Conservation (phyloP, 1,140 invertebrate species). For the Scylla paramamosain region DNA sequence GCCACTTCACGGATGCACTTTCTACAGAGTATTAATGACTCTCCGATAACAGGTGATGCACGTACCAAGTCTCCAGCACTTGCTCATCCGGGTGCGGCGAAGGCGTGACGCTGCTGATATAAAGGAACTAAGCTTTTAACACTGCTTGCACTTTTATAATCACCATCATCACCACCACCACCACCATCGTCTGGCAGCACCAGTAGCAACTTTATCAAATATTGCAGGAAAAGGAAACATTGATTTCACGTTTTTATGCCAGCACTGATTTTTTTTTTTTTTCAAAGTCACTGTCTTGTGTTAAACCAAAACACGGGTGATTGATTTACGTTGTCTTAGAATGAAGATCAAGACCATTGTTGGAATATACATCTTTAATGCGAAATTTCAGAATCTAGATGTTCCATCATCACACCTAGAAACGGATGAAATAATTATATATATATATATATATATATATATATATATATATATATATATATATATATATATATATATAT, state of each 20-base stretch:
- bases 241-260: background rate
- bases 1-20: too few species aligned
- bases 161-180: too few species aligned
- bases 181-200: too few species aligned
- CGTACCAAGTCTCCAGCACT: too few species aligned
- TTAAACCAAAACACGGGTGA: background rate
- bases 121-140: too few species aligned
- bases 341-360: background rate
- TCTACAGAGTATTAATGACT: too few species aligned
- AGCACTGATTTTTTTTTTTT: background rate
- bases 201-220: background rate
- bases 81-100: too few species aligned
- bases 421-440: background rate
- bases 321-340: background rate
- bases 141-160: too few species aligned
- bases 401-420: background rate
- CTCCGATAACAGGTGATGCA: too few species aligned
- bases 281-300: background rate
- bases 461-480: constrained; percentile 64
- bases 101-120: too few species aligned
- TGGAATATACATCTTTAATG: too few species aligned
- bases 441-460: background rate
- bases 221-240: background rate
- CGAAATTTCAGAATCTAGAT: too few species aligned
- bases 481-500: constrained; percentile 65